Evolutionary conservation across 1,140 invertebrate species (phyloP).

Genomic region (Physella acuta): DNA sequence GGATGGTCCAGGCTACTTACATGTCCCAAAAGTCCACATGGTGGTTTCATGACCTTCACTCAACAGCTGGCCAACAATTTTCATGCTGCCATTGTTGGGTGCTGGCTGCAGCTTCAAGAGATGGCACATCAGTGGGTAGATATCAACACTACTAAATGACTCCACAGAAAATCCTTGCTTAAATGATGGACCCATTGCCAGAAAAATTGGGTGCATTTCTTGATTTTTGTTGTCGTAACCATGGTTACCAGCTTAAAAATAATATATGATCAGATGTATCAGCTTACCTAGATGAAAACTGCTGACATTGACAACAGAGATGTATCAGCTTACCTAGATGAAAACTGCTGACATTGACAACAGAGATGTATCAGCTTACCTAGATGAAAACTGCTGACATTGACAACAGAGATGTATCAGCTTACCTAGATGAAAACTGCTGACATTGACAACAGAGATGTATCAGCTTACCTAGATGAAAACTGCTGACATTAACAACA

Average conservation of each 20-base stretch:
- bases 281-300: constrained; percentile 74
- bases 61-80: not conserved
- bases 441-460: too few species aligned
- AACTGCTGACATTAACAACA: too few species aligned
- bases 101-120: constrained; percentile 60
- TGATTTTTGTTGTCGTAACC: constrained; percentile 46
- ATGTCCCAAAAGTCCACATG: constrained; percentile 23
- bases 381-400: too few species aligned
- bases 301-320: too few species aligned
- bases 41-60: constrained; percentile 10
- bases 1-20: constrained; percentile 18
- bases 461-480: too few species aligned
- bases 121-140: constrained; percentile 70
- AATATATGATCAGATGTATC: constrained; percentile 60
- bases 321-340: too few species aligned
- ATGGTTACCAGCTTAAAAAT: constrained; percentile 59
- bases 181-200: constrained; percentile 71
- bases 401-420: too few species aligned
- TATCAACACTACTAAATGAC: constrained; percentile 69
- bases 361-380: too few species aligned
- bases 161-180: constrained; percentile 57
- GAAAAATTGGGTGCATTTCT: constrained; percentile 71
- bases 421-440: too few species aligned
- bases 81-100: constrained; percentile 44
- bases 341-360: too few species aligned